Percentiles rank a stretch among this genome's conserved stretches.
These are phyloP conservation scores for Agrilus planipennis DNA, from an alignment of 1,140 invertebrate genomes.

Conservation along the genomic window DNA sequence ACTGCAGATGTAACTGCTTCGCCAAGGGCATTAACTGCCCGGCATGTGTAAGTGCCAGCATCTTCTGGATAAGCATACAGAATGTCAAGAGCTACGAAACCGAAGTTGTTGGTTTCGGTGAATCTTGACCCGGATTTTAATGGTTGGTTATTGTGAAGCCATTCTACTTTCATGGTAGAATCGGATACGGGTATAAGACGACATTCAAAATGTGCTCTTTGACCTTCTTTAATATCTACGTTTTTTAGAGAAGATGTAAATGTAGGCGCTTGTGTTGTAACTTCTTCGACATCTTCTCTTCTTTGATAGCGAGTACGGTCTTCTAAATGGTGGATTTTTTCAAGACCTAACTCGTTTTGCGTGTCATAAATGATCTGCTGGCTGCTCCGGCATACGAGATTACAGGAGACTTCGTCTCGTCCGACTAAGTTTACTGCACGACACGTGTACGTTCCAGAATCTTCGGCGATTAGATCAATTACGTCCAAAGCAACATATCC, in stretches of 20 bases:
- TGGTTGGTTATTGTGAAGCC: conserved; percentile 89
- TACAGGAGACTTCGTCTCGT: conserved; percentile 70
- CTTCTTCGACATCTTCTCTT: conserved; percentile 63
- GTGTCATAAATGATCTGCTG: conserved; percentile 70
- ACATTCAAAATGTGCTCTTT: conserved; percentile 92
- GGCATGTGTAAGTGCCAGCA: conserved; percentile 81
- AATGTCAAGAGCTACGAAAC: conserved; percentile 86
- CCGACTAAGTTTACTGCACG: conserved; percentile 81
- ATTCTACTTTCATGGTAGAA: conserved; percentile 92
- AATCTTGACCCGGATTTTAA: conserved; percentile 81
- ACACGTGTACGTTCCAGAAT: conserved; percentile 88
- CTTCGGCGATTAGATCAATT: conserved; percentile 82
- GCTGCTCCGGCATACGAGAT: conserved; percentile 55
- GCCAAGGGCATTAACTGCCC: conserved; percentile 74
- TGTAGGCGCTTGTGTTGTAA: conserved; percentile 75
- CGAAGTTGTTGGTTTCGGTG: conserved; percentile 87
- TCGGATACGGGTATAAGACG: conserved; percentile 93
- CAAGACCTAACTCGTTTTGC: conserved; percentile 71
- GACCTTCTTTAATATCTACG: conserved; percentile 87
- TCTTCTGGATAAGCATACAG: conserved; percentile 85
- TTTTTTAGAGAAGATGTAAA: conserved; percentile 86
- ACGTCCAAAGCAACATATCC: conserved; percentile 90
- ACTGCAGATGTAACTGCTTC: conserved; percentile 75
- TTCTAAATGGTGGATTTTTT: conserved; percentile 80
- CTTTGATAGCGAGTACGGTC: conserved; percentile 67